Evolutionary conservation across 2,888 invertebrate species (phyloP).

Genomic region (Chymomyza fuscimana): DNA sequence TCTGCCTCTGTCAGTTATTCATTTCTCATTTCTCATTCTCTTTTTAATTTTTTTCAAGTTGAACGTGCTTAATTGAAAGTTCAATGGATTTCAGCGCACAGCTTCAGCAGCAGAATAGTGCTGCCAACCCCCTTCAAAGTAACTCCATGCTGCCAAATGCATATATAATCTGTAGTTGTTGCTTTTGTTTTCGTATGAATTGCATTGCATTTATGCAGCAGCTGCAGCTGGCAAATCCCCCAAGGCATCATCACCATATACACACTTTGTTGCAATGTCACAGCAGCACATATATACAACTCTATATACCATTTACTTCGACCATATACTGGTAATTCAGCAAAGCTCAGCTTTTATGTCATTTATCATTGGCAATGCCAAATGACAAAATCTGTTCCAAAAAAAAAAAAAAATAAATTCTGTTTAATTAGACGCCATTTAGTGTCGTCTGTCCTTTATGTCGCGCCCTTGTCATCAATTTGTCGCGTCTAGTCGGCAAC

Average conservation of each 20-base stretch:
- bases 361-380: slow-evolving; percentile 5
- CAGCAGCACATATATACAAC: background rate
- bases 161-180: slow-evolving; percentile 22
- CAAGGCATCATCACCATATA: background rate
- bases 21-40: slow-evolving; percentile 2
- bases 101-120: slow-evolving; percentile 30
- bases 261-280: background rate
- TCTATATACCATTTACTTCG: background rate
- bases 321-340: background rate
- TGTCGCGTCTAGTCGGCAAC: slow-evolving; percentile 21
- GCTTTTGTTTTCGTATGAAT: slow-evolving; percentile 26
- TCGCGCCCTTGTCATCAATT: slow-evolving; percentile 24
- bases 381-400: slow-evolving; percentile 15
- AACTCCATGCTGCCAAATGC: slow-evolving; percentile 35
- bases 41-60: slow-evolving; percentile 7
- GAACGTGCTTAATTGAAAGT: slow-evolving; percentile 58
- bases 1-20: slow-evolving; percentile 8
- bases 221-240: slow-evolving; percentile 23
- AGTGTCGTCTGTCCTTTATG: slow-evolving; percentile 7
- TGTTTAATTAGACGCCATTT: slow-evolving; percentile 29
- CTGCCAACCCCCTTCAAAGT: background rate
- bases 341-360: background rate
- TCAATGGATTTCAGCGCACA: slow-evolving; percentile 48
- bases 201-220: slow-evolving; percentile 13
- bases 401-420: slow-evolving; percentile 3